Percentiles rank a stretch among this genome's conserved stretches.
phyloP scores from a whole-genome alignment of 2,797 vertebrate genomes.

The Salmo trutta region DNA sequence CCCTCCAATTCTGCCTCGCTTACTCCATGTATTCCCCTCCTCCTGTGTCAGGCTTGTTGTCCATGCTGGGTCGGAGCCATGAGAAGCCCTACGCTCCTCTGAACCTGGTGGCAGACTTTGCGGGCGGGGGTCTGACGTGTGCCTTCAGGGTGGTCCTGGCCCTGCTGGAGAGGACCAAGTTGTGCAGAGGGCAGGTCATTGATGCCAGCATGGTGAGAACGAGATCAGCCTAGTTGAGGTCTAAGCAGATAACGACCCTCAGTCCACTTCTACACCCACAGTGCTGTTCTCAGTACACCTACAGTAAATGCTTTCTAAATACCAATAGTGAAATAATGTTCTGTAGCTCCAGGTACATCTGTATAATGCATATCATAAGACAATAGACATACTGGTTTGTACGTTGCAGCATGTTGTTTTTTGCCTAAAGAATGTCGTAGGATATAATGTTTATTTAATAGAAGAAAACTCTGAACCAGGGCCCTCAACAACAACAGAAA shows the following conservation, averaged over 20 bases:
- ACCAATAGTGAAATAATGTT: neutral
- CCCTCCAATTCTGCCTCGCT: slow-evolving; percentile 2
- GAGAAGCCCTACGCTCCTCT: slow-evolving; percentile 86
- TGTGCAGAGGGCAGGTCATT: slow-evolving; percentile 83
- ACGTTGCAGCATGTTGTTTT: neutral
- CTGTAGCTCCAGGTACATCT: neutral
- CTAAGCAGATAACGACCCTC: neutral
- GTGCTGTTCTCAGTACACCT: neutral
- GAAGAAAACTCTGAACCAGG: no score
- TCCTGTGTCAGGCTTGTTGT: slow-evolving; percentile 82
- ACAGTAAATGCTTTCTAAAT: neutral
- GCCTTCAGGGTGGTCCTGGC: no score
- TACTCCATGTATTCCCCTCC: slow-evolving; percentile 16
- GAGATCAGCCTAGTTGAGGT: no score
- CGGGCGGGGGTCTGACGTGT: no score
- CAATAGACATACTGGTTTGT: neutral
- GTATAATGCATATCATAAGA: neutral
- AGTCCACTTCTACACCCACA: neutral
- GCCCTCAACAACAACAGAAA: no score
- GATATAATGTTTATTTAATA: neutral
- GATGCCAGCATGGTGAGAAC: no score
- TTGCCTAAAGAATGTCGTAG: neutral
- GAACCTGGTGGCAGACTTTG: slow-evolving; percentile 92
- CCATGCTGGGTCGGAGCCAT: slow-evolving; percentile 80
- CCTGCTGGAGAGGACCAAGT: slow-evolving; percentile 38